phyloP scores from a whole-genome alignment of 2,113 vertebrate genomes.

The Neomonachus schauinslandi region DNA sequence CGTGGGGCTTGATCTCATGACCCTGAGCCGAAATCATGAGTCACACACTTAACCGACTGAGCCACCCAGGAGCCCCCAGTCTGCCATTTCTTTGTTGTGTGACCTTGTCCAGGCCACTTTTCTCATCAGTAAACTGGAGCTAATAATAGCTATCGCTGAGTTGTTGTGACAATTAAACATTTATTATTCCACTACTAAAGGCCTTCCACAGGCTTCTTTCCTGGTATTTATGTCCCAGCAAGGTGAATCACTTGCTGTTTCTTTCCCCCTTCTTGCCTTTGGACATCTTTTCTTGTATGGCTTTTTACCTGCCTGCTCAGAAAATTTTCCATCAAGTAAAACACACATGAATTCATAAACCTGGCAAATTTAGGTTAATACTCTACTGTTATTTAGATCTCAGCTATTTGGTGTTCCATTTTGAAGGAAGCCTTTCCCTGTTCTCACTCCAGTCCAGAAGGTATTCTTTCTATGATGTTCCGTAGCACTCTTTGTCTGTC shows the following conservation, averaged over 20 bases:
- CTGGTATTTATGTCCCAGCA: conserved; percentile 4
- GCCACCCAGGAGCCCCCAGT: not conserved
- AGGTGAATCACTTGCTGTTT: not conserved
- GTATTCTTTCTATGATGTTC: not conserved
- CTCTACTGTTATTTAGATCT: conserved; percentile 2
- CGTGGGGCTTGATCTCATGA: not conserved
- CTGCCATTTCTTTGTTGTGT: not conserved
- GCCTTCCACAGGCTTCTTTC: not conserved
- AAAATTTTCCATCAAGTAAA: conserved; percentile 35
- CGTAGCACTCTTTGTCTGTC: not conserved
- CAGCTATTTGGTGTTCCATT: not conserved
- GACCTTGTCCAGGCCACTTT: not conserved
- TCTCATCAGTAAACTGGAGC: conserved; percentile 36
- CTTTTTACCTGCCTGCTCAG: not conserved
- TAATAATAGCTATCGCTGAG: not conserved
- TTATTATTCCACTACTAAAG: not conserved
- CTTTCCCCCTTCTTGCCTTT: conserved; percentile 3
- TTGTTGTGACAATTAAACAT: not conserved
- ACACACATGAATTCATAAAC: not conserved
- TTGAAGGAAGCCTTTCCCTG: not conserved
- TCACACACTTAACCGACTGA: not conserved
- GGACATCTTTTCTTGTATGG: not conserved
- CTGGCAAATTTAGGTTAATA: not conserved
- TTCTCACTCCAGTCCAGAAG: not conserved
- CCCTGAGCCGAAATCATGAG: not conserved